Evolutionary conservation across 2,797 vertebrate genomes (phyloP).

Genomic region (Xenops minutus): DNA sequence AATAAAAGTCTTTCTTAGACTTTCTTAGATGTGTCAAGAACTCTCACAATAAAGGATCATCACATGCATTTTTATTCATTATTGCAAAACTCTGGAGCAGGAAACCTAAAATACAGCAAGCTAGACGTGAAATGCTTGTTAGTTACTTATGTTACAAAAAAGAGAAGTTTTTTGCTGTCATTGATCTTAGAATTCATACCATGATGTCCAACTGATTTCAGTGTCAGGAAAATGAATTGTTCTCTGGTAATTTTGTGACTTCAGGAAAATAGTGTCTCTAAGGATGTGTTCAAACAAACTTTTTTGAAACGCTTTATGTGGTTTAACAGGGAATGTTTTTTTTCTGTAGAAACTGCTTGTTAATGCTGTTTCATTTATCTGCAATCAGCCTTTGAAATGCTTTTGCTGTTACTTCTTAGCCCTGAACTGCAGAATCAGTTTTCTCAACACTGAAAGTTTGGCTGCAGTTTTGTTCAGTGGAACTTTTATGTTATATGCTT

Average conservation of each 20-base stretch:
- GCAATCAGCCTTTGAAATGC: not conserved
- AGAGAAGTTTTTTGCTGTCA: not conserved
- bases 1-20: not conserved
- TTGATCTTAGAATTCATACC: not conserved
- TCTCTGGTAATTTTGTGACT: not conserved
- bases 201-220: not conserved
- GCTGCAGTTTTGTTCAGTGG: not conserved
- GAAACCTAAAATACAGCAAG: not conserved
- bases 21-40: not conserved
- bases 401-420: not conserved
- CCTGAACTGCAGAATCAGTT: not conserved
- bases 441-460: not conserved
- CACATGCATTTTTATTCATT: not conserved
- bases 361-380: not conserved
- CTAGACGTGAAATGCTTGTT: not conserved
- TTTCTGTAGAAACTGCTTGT: not conserved
- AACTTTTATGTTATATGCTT: not conserved
- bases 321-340: not conserved
- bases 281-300: not conserved
- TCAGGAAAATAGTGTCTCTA: not conserved
- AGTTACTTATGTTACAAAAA: not conserved
- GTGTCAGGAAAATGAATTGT: not conserved
- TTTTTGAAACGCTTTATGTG: not conserved
- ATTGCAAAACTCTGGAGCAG: not conserved
- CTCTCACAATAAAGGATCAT: not conserved